phyloP scores from a whole-genome alignment of 2,113 vertebrate species.

The Silurus meridionalis region DNA sequence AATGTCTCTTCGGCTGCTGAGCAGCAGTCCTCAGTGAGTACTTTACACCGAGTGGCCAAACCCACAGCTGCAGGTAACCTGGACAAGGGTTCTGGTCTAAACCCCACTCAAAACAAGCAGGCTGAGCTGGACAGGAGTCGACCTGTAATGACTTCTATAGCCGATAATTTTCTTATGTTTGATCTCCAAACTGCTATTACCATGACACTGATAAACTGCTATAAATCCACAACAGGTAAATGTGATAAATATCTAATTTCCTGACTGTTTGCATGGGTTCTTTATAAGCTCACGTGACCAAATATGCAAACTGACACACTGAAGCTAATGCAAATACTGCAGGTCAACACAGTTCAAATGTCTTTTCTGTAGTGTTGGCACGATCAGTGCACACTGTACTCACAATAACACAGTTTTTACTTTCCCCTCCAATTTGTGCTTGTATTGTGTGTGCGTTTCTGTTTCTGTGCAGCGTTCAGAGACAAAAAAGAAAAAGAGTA shows the following conservation, averaged over 20 bases:
- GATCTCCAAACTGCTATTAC: neutral
- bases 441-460: neutral
- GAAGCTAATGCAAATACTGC: neutral
- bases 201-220: neutral
- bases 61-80: neutral
- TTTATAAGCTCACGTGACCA: conserved; percentile 5
- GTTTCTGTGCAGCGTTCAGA: neutral
- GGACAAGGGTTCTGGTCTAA: neutral
- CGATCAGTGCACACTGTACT: neutral
- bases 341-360: neutral
- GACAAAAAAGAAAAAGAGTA: no score
- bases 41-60: neutral
- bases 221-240: neutral
- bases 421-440: neutral
- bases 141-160: neutral
- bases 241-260: neutral
- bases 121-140: neutral
- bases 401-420: neutral
- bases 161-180: neutral
- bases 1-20: neutral
- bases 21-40: neutral
- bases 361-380: neutral
- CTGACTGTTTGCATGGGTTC: neutral
- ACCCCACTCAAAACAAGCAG: neutral
- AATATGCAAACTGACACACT: conserved; percentile 1